Base-by-base conservation (phyloP, 2,797 vertebrate species). In the Hoplostethus atlanticus region DNA sequence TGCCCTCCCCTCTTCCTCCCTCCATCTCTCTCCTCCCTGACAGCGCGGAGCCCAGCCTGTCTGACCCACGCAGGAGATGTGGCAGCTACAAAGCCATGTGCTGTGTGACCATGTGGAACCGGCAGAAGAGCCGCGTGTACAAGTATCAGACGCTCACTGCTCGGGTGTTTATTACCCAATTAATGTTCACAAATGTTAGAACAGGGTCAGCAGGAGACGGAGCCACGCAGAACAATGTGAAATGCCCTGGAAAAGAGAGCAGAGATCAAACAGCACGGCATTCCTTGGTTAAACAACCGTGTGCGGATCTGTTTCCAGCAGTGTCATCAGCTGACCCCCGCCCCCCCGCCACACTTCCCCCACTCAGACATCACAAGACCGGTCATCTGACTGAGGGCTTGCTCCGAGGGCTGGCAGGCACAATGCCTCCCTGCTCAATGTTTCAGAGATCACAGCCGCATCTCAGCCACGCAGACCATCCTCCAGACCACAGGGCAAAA, bases 351-450 rank as follows among this genome's bases (percentile, higher is more conserved):
- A 63, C 66, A 56, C 53, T 21, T 21, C 21, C 71, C 66, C 79
- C 17, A 11, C 62, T 56, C 74, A 85, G 83, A 83, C 73, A 87
- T 92, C 92, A 93, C 85, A 90, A 91, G 91, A 92, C 84, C 3
- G 48, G 86, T 93, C 90, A 91, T 87, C 89, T 92, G 92, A 91
- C 76, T 38, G 46, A 46, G 31, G 53, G 60, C 64, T 62, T 1
- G 2, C 64, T 50, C 65, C 71, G 30, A 68, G 44, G 64, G 73
- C 73, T 3, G 17, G 46, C 56, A 15, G 17, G 34, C 36, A 42
- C 28, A 8, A 67, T 73, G 66, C 76, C 75, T 77, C 62, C 13
- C 68, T 34, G 76, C 68, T 66, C 38, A 57, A 54, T 31, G 63
- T 44, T 40, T 53, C 15, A 30, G 28, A 59, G 61, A 60, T 64